Conservation (phyloP, 2,888 invertebrate species). For the Alsophila aescularia region DNA sequence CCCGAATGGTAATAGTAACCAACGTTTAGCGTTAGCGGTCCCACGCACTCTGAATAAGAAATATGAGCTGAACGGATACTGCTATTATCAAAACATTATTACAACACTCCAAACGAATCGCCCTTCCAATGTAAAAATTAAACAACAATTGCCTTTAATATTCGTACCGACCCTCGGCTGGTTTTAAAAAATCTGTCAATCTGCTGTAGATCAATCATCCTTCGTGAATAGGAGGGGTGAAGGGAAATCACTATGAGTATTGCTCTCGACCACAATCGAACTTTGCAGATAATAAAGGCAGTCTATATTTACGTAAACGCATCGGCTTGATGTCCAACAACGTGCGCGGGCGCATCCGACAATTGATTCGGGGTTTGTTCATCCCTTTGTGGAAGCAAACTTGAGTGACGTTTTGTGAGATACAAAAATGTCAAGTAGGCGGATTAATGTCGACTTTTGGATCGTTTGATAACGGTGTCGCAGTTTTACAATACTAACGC, state of each 20-base stretch:
- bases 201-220: slow-evolving; percentile 83
- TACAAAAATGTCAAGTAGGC: slow-evolving; percentile 62
- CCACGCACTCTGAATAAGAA: slow-evolving; percentile 84
- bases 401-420: slow-evolving; percentile 68
- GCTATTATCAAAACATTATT: slow-evolving; percentile 85
- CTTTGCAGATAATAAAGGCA: slow-evolving; percentile 78
- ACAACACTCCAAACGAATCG: slow-evolving; percentile 81
- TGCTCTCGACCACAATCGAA: slow-evolving; percentile 70
- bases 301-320: slow-evolving; percentile 82
- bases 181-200: slow-evolving; percentile 82
- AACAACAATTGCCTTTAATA: slow-evolving; percentile 85
- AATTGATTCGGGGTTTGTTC: slow-evolving; percentile 60
- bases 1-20: slow-evolving; percentile 48
- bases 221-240: slow-evolving; percentile 79
- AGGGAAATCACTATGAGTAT: slow-evolving; percentile 39
- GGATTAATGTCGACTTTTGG: slow-evolving; percentile 44
- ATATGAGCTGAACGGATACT: slow-evolving; percentile 83
- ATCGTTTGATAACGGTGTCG: not conserved
- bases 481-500: not conserved
- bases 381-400: slow-evolving; percentile 48
- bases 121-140: slow-evolving; percentile 82
- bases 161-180: slow-evolving; percentile 75
- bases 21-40: slow-evolving; percentile 47
- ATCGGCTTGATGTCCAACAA: slow-evolving; percentile 78
- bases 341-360: slow-evolving; percentile 69